Evolutionary conservation across 2,113 vertebrate species (phyloP), one percentile per base, ranked within the genome.

Genomic region (Pelecanoides urinatrix): DNA sequence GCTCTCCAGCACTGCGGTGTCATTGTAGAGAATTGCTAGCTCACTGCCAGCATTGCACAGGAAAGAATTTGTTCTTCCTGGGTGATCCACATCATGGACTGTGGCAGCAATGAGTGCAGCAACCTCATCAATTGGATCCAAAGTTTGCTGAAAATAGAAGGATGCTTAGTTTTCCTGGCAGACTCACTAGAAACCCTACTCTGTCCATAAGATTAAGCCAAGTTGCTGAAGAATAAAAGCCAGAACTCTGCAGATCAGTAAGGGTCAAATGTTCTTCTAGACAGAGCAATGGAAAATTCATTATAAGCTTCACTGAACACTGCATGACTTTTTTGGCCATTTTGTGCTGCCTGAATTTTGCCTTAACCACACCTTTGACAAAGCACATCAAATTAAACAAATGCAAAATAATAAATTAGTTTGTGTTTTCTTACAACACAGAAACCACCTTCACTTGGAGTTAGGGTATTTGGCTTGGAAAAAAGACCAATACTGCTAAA

Each of bases 21-120:
- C 99, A 0, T 99, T 99, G 97, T 99, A 99, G 26, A 99, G 97
- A 32, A 99, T 98, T 2, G 99, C 99, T 27, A 99, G 98, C 93
- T 99, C 98, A 5, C 99, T 99, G 29, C 99, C 99, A 10, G 99
- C 98, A 1, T 99, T 99, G 95, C 99, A 99, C 95, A 99, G 98
- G 98, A 99, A 99, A 47, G 99, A 99, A 95, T 99, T 99, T 67
- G 99, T 99, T 59, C 99, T 98, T 67, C 99, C 99, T 2, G 99
- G 99, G 93, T 99, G 99, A 97, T 99, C 99, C 92, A 99, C 98
- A 0, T 99, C 99, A 1, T 99, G 99, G 29, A 99, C 98, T 3
- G 99, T 98, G 47, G 99, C 99, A 73, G 99, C 99, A 13, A 99
- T 99, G 92, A 99, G 98, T 17, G 99, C 99, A 0, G 99, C 99